Evolutionary conservation across 1,140 invertebrate genomes (phyloP).

Genomic region (Thaumetopoea pityocampa): DNA sequence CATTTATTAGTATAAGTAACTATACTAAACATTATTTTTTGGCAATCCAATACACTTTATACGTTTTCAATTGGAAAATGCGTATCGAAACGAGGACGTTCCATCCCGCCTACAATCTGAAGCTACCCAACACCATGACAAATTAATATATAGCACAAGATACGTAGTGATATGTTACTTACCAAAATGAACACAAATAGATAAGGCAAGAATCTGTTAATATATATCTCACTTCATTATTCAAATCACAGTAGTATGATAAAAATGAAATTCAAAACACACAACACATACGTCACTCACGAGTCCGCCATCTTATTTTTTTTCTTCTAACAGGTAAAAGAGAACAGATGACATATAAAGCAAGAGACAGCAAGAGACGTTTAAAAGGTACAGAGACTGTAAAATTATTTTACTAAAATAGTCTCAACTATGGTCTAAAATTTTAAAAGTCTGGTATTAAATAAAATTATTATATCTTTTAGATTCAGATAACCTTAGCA

Average conservation of each 20-base stretch:
- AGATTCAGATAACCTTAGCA: too few relatives aligned
- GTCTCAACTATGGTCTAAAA: too few relatives aligned
- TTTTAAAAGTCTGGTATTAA: too few relatives aligned
- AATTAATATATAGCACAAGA: constrained; percentile 8
- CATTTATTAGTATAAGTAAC: too few relatives aligned
- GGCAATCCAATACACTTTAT: too few relatives aligned
- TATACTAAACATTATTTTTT: too few relatives aligned
- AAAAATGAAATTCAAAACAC: constrained; percentile 54
- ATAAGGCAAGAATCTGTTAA: constrained; percentile 25
- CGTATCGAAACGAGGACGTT: constrained; percentile 25
- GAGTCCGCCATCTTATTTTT: constrained; percentile 67
- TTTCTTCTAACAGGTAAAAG: too few relatives aligned
- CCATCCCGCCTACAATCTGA: constrained; percentile 49
- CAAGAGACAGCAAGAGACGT: too few relatives aligned
- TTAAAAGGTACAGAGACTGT: too few relatives aligned
- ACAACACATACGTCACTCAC: constrained; percentile 68
- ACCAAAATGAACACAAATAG: constrained; percentile 33
- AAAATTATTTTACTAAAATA: too few relatives aligned
- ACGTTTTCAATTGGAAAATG: constrained; percentile 9
- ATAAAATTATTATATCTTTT: too few relatives aligned
- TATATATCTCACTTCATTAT: constrained; percentile 47
- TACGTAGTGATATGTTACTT: constrained; percentile 25
- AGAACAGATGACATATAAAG: too few relatives aligned
- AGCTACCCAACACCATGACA: constrained; percentile 33
- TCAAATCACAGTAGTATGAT: constrained; percentile 39